A percentile compares a stretch with the other conserved stretches of the same genome.
These are phyloP conservation scores for Cyclophora punctaria DNA, from an alignment of 2,888 invertebrate genomes.

Conservation along the genomic window DNA sequence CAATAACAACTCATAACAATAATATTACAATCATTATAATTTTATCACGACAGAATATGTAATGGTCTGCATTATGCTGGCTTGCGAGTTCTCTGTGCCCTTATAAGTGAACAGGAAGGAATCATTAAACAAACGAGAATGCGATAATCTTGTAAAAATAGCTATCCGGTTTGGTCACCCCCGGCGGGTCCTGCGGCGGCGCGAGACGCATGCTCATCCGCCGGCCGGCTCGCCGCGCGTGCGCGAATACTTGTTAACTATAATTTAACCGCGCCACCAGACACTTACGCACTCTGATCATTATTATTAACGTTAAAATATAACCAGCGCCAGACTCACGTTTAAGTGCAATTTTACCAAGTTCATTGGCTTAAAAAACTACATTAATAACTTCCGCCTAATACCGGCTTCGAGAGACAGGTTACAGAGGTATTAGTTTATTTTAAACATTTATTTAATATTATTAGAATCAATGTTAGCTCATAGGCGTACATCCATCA, in stretches of 20 bases:
- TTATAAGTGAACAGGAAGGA: slow-evolving; percentile 36
- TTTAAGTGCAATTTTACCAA: slow-evolving; percentile 2
- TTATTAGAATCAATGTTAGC: no score
- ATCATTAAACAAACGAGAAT: slow-evolving; percentile 43
- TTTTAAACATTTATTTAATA: no score
- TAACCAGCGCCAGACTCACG: no score
- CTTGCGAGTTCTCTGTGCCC: slow-evolving; percentile 27
- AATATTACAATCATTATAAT: slow-evolving; percentile 27
- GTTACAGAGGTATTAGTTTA: no score
- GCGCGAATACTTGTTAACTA: slow-evolving; percentile 30
- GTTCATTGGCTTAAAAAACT: slow-evolving; percentile 32
- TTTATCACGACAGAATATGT: slow-evolving; percentile 27
- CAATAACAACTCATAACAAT: slow-evolving; percentile 31
- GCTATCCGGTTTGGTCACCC: slow-evolving; percentile 42
- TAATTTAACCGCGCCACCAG: no score
- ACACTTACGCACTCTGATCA: no score
- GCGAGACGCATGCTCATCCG: slow-evolving; percentile 29
- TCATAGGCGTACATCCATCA: no score
- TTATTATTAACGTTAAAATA: no score
- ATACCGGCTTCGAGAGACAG: no score
- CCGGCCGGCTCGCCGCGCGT: slow-evolving; percentile 36
- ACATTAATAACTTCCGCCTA: no score
- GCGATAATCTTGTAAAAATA: slow-evolving; percentile 38
- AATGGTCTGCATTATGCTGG: slow-evolving; percentile 19
- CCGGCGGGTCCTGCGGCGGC: slow-evolving; percentile 41